A percentile compares a stretch with the other conserved stretches of the same genome.
These are phyloP conservation scores for Drosophila mimetica DNA, from an alignment of 2,888 invertebrate genomes.

Conservation along the genomic window DNA sequence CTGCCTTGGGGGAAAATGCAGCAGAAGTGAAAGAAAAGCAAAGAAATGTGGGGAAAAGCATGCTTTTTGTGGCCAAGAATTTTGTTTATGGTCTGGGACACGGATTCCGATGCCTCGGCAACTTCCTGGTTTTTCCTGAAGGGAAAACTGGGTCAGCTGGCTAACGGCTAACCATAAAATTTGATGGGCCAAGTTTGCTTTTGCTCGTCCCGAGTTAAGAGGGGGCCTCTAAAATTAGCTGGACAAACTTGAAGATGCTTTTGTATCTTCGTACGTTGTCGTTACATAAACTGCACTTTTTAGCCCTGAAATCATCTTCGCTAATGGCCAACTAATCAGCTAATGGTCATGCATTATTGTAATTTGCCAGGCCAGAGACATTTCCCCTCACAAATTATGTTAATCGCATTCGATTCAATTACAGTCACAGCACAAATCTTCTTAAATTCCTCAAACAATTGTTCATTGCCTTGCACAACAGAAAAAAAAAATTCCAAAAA, in stretches of 20 bases:
- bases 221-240: constrained; percentile 32
- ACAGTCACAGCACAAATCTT: constrained; percentile 52
- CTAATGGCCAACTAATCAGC: constrained; percentile 71
- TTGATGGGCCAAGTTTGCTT: constrained; percentile 48
- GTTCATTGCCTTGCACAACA: constrained; percentile 44
- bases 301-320: constrained; percentile 33
- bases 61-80: constrained; percentile 24
- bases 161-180: constrained; percentile 53
- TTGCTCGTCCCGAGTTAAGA: neutral
- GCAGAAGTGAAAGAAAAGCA: constrained; percentile 11
- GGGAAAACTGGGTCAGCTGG: constrained; percentile 34
- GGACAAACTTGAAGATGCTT: constrained; percentile 19
- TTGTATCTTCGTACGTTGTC: constrained; percentile 3
- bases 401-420: constrained; percentile 82
- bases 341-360: constrained; percentile 66
- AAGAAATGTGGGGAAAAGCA: neutral
- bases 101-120: constrained; percentile 19
- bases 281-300: constrained; percentile 28
- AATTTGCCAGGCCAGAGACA: constrained; percentile 52
- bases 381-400: constrained; percentile 71
- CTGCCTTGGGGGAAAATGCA: neutral
- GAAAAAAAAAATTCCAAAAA: constrained; percentile 12
- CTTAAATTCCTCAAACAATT: constrained; percentile 67
- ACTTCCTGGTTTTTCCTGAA: constrained; percentile 17
- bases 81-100: constrained; percentile 59